Conservation (phyloP, 2,113 vertebrate genomes). For the Atherinomorus stipes region DNA sequence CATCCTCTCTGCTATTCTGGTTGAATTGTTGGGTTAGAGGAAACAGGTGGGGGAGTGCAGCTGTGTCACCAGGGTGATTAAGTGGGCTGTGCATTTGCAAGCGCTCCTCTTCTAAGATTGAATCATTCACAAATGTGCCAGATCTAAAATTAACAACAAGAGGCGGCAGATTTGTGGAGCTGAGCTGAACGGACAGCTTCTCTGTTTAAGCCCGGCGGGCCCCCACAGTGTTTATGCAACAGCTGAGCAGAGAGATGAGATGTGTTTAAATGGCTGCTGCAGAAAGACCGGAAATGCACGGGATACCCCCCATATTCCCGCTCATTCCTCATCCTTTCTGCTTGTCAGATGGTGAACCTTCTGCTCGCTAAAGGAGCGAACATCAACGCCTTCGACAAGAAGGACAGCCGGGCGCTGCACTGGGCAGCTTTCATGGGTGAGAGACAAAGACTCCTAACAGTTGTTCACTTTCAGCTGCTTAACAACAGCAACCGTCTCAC, state of each 20-base stretch:
- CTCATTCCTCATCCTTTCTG: not conserved
- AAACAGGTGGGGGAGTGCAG: slow-evolving; percentile 52
- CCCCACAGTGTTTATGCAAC: slow-evolving; percentile 41
- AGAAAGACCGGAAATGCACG: too few species aligned
- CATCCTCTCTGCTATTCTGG: slow-evolving; percentile 28
- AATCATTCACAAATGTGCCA: slow-evolving; percentile 39
- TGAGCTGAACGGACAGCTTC: slow-evolving; percentile 21
- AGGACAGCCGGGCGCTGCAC: slow-evolving; percentile 94
- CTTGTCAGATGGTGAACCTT: slow-evolving; percentile 92
- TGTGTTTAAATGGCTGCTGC: too few species aligned
- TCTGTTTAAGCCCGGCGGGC: slow-evolving; percentile 10
- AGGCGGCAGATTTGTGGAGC: slow-evolving; percentile 27
- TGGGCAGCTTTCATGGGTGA: slow-evolving; percentile 98
- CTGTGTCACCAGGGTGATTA: slow-evolving; percentile 19
- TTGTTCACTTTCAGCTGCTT: too few species aligned
- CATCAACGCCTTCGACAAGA: slow-evolving; percentile 99
- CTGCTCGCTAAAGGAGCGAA: slow-evolving; percentile 96
- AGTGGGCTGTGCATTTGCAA: slow-evolving; percentile 29
- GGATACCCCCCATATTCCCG: not conserved
- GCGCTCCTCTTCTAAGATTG: slow-evolving; percentile 1
- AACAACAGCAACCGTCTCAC: too few species aligned
- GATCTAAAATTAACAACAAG: slow-evolving; percentile 45
- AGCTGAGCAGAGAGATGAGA: slow-evolving; percentile 34
- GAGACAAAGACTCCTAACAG: slow-evolving; percentile 12
- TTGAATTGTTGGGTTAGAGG: slow-evolving; percentile 9